These are phyloP conservation scores for Micrasema longulum DNA, from an alignment of 1,140 invertebrate genomes.

Conservation along the genomic window DNA sequence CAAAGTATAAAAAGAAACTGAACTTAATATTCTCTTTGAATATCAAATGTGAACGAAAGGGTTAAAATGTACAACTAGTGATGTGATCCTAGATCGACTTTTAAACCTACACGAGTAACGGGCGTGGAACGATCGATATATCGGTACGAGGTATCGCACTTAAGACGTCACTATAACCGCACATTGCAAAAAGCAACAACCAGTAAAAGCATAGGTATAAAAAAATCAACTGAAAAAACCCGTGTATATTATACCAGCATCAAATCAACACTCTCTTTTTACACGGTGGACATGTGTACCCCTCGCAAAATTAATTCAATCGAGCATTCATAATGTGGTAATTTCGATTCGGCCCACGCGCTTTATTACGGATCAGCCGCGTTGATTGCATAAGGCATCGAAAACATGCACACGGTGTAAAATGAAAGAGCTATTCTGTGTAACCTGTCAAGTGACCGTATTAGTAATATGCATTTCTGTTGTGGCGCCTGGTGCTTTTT, in stretches of 20 bases:
- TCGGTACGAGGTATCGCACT: conserved; percentile 20
- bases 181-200: too few species aligned
- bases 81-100: not conserved
- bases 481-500: not conserved
- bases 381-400: not conserved
- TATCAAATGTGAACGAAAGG: too few species aligned
- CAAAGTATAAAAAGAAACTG: too few species aligned
- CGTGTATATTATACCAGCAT: not conserved
- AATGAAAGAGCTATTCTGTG: too few species aligned
- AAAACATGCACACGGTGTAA: not conserved
- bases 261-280: not conserved
- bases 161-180: conserved; percentile 29
- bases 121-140: conserved; percentile 19
- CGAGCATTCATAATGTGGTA: conserved; percentile 33
- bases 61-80: conserved; percentile 1
- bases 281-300: not conserved
- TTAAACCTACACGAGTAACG: not conserved
- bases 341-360: conserved; percentile 33
- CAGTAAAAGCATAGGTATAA: not conserved
- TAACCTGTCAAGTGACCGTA: too few species aligned
- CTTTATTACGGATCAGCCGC: conserved; percentile 5
- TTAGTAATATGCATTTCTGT: too few species aligned
- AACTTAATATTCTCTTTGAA: too few species aligned
- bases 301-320: not conserved
- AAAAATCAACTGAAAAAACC: conserved; percentile 3